A percentile compares a stretch with the other conserved stretches of the same genome.
These are phyloP conservation scores for Thaleichthys pacificus DNA, from an alignment of 2,797 vertebrate genomes.

Conservation along the genomic window DNA sequence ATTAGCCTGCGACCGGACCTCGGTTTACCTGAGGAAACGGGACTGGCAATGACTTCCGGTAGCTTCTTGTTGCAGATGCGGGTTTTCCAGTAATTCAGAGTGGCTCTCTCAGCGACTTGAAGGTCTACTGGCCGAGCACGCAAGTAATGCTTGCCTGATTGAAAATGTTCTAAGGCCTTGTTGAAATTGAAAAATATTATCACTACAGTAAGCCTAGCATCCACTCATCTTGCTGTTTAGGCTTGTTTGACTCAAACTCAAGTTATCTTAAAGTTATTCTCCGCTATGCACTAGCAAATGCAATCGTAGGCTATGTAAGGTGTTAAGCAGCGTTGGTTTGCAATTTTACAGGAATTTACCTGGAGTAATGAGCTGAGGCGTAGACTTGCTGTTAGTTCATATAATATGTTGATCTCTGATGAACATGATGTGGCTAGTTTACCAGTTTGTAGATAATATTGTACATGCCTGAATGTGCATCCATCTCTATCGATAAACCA, in stretches of 20 bases:
- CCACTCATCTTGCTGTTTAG: neutral
- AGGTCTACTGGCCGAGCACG: constrained; percentile 57
- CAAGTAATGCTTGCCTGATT: constrained; percentile 58
- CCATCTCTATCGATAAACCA: constrained; percentile 72
- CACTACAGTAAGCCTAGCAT: neutral
- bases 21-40: constrained; percentile 15
- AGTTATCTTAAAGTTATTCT: neutral
- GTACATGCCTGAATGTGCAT: constrained; percentile 67
- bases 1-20: neutral
- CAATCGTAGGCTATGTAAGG: too few species aligned
- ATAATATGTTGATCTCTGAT: constrained; percentile 62
- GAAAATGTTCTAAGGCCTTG: constrained; percentile 32
- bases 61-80: constrained; percentile 64
- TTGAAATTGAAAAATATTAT: neutral
- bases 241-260: neutral
- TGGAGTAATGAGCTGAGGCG: constrained; percentile 61
- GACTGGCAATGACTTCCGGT: constrained; percentile 30
- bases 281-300: too few species aligned
- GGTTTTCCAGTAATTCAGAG: constrained; percentile 64
- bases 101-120: constrained; percentile 60
- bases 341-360: constrained; percentile 39
- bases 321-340: too few species aligned
- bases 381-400: constrained; percentile 63
- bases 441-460: constrained; percentile 70
- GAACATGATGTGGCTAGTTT: constrained; percentile 64